A percentile compares a stretch with the other conserved stretches of the same genome.
phyloP scores from a whole-genome alignment of 2,797 vertebrate species.

The Chromobotia macracanthus region DNA sequence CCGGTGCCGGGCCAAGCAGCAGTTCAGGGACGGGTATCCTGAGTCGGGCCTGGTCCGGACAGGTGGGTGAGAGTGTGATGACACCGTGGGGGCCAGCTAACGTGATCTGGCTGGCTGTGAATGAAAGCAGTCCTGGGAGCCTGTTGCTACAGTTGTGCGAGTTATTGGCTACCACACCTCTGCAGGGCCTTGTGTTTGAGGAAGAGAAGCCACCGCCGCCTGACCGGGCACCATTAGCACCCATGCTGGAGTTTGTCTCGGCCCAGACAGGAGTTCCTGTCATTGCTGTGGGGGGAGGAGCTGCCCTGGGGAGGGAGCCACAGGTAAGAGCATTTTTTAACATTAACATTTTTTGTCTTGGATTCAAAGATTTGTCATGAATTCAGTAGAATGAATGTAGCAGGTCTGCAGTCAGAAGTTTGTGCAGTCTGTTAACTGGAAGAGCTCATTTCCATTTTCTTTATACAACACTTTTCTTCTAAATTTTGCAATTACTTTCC shows the following conservation, averaged over 20 bases:
- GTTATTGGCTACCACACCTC: slow-evolving; percentile 87
- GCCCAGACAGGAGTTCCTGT: slow-evolving; percentile 93
- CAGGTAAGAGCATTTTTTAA: slow-evolving; percentile 83
- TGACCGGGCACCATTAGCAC: slow-evolving; percentile 82
- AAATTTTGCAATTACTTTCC: background rate
- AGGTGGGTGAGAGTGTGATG: slow-evolving; percentile 78
- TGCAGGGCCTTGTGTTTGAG: slow-evolving; percentile 94
- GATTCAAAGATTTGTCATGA: background rate
- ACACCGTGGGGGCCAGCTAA: slow-evolving; percentile 80
- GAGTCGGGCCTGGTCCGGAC: slow-evolving; percentile 69
- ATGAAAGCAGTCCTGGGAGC: slow-evolving; percentile 91
- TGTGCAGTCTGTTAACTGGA: background rate
- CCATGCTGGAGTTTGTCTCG: slow-evolving; percentile 93
- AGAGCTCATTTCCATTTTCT: slow-evolving; percentile 32
- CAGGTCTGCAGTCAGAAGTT: background rate
- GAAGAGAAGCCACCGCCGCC: slow-evolving; percentile 82
- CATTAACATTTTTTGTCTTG: background rate
- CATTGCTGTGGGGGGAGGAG: slow-evolving; percentile 90
- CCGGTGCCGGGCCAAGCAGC: slow-evolving; percentile 66
- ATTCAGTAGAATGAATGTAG: background rate
- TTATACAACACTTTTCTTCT: too few species aligned
- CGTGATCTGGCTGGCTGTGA: slow-evolving; percentile 84
- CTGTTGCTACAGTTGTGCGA: slow-evolving; percentile 92
- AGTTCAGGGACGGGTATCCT: slow-evolving; percentile 58
- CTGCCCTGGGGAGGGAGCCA: slow-evolving; percentile 89